Evolutionary conservation across 2,113 vertebrate genomes (phyloP).

Genomic region (Cervus canadensis): DNA sequence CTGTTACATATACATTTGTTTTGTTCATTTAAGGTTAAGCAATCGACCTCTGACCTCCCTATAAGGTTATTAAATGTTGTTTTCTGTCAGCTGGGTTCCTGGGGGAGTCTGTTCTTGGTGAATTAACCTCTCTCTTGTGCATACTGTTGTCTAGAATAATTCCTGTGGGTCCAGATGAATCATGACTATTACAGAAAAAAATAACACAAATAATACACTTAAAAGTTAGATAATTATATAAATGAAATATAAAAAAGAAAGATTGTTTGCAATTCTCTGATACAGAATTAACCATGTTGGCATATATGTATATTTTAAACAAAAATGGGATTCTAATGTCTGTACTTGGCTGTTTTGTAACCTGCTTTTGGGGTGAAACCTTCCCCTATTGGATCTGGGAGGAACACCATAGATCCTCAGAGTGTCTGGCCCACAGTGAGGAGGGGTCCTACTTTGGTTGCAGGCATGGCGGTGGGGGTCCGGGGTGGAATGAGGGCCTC

Average conservation of each 20-base stretch:
- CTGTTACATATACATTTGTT: not conserved
- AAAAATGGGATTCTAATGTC: not conserved
- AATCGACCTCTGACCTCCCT: not conserved
- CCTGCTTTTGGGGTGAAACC: not conserved
- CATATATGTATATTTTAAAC: not conserved
- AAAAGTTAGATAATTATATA: not conserved
- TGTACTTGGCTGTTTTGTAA: not conserved
- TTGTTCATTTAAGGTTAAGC: not conserved
- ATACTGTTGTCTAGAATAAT: not conserved
- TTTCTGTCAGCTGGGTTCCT: not conserved
- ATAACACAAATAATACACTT: not conserved
- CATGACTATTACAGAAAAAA: not conserved
- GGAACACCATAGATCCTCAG: not conserved
- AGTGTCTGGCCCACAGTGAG: not conserved
- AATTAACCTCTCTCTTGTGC: not conserved
- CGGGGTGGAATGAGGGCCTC: not conserved
- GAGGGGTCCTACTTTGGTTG: not conserved
- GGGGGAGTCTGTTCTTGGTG: not conserved
- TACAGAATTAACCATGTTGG: not conserved
- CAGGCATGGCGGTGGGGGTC: fast-evolving
- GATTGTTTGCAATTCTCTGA: not conserved
- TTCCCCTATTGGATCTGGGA: not conserved
- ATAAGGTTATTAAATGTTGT: not conserved
- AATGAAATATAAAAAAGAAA: not conserved
- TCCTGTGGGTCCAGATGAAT: not conserved